A percentile compares a stretch with the other conserved stretches of the same genome.
These are phyloP conservation scores for Talpa occidentalis DNA, from an alignment of 2,113 vertebrate genomes.

Conservation along the genomic window DNA sequence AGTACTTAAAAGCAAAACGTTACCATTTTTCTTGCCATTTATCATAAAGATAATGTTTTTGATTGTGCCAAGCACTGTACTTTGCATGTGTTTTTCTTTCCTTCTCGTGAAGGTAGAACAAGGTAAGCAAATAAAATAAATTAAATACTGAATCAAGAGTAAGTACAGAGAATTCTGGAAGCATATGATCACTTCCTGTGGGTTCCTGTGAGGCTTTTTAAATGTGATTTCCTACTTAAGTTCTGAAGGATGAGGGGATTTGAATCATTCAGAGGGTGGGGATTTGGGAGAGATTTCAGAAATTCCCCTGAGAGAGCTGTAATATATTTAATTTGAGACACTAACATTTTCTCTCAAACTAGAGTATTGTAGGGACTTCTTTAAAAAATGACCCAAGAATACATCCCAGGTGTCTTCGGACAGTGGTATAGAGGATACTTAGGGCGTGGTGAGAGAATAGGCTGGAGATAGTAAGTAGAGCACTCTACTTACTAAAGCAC, in stretches of 20 bases:
- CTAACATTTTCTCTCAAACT: not conserved
- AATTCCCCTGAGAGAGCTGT: not conserved
- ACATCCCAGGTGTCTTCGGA: not conserved
- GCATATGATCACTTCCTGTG: not conserved
- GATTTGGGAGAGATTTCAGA: not conserved
- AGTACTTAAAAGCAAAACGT: not conserved
- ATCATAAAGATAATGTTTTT: not conserved
- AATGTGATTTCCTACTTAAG: not conserved
- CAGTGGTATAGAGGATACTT: not conserved
- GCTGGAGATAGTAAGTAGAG: fast-evolving
- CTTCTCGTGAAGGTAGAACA: not conserved
- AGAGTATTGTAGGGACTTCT: not conserved
- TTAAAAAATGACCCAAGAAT: not conserved
- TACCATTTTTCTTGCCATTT: not conserved
- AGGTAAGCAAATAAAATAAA: not conserved
- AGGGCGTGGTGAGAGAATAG: not conserved
- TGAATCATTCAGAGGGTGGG: not conserved
- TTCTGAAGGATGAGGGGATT: not conserved
- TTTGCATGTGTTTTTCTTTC: not conserved
- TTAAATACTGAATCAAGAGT: not conserved
- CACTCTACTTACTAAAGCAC: too few relatives aligned
- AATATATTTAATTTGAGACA: not conserved
- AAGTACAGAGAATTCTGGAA: too few relatives aligned
- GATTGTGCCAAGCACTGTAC: not conserved
- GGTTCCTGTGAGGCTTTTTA: not conserved